These are phyloP conservation scores for Aix galericulata DNA, from an alignment of 2,113 vertebrate genomes.

Conservation along the genomic window DNA sequence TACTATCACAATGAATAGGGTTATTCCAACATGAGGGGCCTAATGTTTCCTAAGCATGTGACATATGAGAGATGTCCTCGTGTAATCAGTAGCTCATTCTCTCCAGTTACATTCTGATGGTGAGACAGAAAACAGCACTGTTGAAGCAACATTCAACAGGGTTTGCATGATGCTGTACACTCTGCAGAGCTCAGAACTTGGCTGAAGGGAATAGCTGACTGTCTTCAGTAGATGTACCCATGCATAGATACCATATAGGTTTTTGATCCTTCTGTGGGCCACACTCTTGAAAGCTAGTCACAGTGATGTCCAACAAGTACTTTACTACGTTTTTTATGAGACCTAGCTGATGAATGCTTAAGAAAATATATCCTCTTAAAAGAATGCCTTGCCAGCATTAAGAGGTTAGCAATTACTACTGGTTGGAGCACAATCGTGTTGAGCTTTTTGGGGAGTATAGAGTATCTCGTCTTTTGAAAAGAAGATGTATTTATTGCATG, in stretches of 20 bases:
- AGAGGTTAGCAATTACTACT: background rate
- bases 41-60: background rate
- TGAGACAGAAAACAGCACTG: background rate
- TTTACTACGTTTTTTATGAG: background rate
- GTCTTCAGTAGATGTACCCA: background rate
- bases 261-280: background rate
- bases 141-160: background rate
- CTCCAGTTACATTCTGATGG: background rate
- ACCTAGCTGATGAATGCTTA: fast-evolving
- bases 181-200: background rate
- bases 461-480: background rate
- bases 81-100: background rate
- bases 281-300: fast-evolving
- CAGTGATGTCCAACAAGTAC: background rate
- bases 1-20: background rate
- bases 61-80: background rate
- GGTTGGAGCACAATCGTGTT: background rate
- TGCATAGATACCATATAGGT: background rate
- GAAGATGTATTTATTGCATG: background rate
- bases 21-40: background rate
- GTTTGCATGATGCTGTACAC: fast-evolving
- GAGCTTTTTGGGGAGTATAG: fast-evolving
- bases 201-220: background rate
- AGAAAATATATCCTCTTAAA: background rate
- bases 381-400: background rate